Evolutionary conservation across 2,113 vertebrate species (phyloP).

Genomic region (Plecotus auritus): DNA sequence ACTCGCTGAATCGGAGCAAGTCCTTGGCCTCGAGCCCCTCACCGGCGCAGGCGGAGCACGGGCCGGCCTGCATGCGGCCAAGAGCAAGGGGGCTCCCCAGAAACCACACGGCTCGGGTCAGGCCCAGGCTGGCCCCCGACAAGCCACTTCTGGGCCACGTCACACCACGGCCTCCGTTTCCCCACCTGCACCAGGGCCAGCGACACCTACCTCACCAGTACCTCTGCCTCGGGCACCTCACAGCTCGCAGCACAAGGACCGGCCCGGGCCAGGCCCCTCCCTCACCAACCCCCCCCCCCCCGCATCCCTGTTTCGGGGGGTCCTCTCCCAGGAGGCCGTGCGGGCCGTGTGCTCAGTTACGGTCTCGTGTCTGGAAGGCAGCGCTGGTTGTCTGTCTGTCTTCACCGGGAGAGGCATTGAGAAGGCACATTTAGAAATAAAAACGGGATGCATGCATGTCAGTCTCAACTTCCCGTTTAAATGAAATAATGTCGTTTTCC

Average conservation of each 20-base stretch:
- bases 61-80: background rate
- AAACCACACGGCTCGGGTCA: rapidly evolving
- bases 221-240: background rate
- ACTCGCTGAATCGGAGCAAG: no score
- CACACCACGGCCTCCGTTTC: rapidly evolving
- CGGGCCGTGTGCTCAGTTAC: rapidly evolving
- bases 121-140: background rate
- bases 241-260: background rate
- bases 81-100: background rate
- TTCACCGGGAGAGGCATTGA: no score
- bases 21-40: rapidly evolving
- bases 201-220: background rate
- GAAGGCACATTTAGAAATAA: background rate
- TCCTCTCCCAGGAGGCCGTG: no score
- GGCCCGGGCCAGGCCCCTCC: background rate
- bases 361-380: rapidly evolving
- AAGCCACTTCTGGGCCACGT: background rate
- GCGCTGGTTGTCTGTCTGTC: rapidly evolving
- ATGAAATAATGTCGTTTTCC: rapidly evolving
- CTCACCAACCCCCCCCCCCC: background rate
- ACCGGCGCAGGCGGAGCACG: rapidly evolving
- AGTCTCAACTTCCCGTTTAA: background rate
- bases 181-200: background rate
- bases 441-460: rapidly evolving
- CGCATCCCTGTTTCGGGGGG: rapidly evolving